These are phyloP conservation scores for Odontocolon sp. DNA, from an alignment of 2,888 invertebrate species.

Conservation along the genomic window DNA sequence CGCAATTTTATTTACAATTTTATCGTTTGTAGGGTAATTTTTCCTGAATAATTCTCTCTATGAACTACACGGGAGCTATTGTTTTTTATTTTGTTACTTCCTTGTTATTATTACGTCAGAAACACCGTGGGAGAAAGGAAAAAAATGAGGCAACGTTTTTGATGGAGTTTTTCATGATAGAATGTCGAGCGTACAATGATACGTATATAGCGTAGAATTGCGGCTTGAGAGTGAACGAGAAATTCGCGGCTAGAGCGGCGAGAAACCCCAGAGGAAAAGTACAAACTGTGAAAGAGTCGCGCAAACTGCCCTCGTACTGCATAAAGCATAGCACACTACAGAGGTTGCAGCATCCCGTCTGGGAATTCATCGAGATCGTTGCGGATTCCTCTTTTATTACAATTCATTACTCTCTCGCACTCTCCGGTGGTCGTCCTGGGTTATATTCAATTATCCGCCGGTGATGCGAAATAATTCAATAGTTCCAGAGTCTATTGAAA, in stretches of 20 bases:
- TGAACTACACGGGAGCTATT: too few species aligned
- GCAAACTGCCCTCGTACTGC: conserved; percentile 52
- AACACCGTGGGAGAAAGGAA: neutral
- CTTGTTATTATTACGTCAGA: too few species aligned
- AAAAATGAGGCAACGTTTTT: conserved; percentile 30
- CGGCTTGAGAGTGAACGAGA: conserved; percentile 3
- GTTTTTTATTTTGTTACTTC: too few species aligned
- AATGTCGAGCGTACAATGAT: conserved; percentile 30
- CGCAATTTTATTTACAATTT: too few species aligned
- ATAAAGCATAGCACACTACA: conserved; percentile 1
- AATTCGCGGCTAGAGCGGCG: conserved; percentile 31
- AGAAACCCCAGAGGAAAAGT: conserved; percentile 60
- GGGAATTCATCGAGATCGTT: conserved; percentile 56
- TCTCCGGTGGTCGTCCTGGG: neutral
- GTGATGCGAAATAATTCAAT: conserved; percentile 34
- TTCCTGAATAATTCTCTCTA: too few species aligned
- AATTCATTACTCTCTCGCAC: conserved; percentile 30
- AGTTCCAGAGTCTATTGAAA: conserved; percentile 11
- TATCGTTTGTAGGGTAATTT: too few species aligned
- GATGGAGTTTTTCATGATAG: conserved; percentile 53
- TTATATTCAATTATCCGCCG: conserved; percentile 40
- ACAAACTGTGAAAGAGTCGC: conserved; percentile 58
- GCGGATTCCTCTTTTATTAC: conserved; percentile 50
- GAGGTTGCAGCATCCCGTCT: conserved; percentile 36
- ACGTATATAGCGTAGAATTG: conserved; percentile 31